These are phyloP conservation scores for Egretta garzetta DNA, from an alignment of 2,113 vertebrate genomes.

Conservation along the genomic window DNA sequence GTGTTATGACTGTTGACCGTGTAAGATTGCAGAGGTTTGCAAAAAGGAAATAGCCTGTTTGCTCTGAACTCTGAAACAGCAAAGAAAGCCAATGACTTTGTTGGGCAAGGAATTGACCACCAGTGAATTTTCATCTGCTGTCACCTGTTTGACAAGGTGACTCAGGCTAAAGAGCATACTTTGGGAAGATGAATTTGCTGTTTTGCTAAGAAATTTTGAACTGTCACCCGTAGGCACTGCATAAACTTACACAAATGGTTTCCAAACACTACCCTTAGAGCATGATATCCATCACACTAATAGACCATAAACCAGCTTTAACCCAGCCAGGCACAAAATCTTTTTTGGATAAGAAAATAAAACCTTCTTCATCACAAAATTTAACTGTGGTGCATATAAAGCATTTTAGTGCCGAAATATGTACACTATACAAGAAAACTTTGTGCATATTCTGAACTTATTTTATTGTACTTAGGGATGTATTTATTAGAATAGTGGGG, in stretches of 20 bases:
- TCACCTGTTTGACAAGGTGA: conserved; percentile 47
- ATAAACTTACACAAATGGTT: conserved; percentile 31
- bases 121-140: conserved; percentile 17
- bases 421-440: neutral
- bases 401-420: neutral
- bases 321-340: neutral
- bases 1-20: neutral
- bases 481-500: neutral
- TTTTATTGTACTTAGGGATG: neutral
- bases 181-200: conserved; percentile 46
- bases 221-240: conserved; percentile 9
- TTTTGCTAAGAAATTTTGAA: conserved; percentile 52
- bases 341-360: neutral
- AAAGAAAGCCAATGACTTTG: neutral
- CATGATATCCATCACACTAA: conserved; percentile 45
- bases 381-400: neutral
- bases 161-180: neutral
- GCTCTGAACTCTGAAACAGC: neutral
- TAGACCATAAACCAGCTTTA: neutral
- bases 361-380: neutral
- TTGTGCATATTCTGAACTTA: neutral
- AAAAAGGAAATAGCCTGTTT: neutral
- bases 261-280: conserved; percentile 8
- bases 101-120: neutral
- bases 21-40: neutral